These are phyloP conservation scores for Aleiodes alternator DNA, from an alignment of 2,888 invertebrate genomes.

Conservation along the genomic window DNA sequence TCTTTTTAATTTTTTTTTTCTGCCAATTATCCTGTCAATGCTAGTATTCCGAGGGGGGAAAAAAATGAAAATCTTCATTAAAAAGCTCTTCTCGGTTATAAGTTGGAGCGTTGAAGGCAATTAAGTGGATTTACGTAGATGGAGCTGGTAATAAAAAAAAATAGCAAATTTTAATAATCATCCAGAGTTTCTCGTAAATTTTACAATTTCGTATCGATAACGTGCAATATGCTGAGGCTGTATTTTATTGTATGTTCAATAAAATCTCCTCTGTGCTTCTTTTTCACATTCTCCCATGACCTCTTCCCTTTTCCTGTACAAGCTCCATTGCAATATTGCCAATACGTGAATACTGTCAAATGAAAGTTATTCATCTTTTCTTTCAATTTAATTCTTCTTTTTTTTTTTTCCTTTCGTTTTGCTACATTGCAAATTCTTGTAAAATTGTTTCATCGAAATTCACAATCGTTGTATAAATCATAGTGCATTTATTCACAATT, in stretches of 20 bases:
- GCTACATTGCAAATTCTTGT: neutral
- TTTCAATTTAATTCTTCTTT: neutral
- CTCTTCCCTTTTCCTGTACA: neutral
- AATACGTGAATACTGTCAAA: constrained; percentile 52
- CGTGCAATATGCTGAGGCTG: constrained; percentile 61
- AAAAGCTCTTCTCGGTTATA: neutral
- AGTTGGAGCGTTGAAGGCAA: constrained; percentile 15
- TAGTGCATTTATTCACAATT: too few relatives aligned
- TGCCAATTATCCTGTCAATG: neutral
- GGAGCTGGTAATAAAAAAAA: neutral
- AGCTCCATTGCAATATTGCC: constrained; percentile 28
- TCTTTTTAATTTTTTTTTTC: constrained; percentile 17
- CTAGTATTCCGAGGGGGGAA: too few relatives aligned
- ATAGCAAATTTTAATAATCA: constrained; percentile 41
- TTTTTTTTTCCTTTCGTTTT: neutral
- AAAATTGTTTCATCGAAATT: neutral
- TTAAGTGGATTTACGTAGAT: neutral
- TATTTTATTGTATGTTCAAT: constrained; percentile 66
- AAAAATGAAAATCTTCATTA: constrained; percentile 2
- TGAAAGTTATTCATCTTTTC: constrained; percentile 53
- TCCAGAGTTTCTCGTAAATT: constrained; percentile 39
- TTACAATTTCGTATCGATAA: constrained; percentile 53
- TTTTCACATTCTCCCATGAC: constrained; percentile 19
- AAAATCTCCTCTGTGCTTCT: constrained; percentile 55
- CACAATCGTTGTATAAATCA: too few relatives aligned